A percentile compares a stretch with the other conserved stretches of the same genome.
phyloP scores from a whole-genome alignment of 2,113 vertebrate species.

The Cavia aperea region DNA sequence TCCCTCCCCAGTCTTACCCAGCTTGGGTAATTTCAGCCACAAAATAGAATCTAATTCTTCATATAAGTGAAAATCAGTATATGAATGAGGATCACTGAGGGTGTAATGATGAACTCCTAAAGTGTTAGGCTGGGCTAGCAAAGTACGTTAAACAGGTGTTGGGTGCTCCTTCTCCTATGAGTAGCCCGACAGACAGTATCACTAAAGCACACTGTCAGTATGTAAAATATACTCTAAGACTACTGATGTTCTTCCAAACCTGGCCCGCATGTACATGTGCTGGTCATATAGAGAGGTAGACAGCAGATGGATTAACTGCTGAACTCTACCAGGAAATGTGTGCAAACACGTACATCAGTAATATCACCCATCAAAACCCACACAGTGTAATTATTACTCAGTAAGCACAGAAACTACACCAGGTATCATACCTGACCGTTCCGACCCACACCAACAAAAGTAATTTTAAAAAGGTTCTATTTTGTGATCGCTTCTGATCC shows the following conservation, averaged over 20 bases:
- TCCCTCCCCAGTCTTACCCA: neutral
- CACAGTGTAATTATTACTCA: neutral
- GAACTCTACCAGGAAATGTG: neutral
- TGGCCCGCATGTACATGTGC: neutral
- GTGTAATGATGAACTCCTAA: neutral
- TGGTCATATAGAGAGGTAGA: neutral
- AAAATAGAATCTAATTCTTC: conserved; percentile 7
- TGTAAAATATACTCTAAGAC: neutral
- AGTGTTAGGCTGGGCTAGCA: neutral
- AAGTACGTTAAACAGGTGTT: neutral
- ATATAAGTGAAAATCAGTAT: neutral
- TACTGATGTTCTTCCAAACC: neutral
- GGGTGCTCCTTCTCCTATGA: neutral
- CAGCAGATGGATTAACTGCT: neutral
- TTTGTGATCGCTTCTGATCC: conserved; percentile 51
- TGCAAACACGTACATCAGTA: neutral
- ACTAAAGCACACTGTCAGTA: neutral
- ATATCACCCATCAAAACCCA: neutral
- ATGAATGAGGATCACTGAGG: neutral
- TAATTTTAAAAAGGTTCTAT: conserved; percentile 42
- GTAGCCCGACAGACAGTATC: neutral
- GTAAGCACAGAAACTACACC: neutral
- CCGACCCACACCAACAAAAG: conserved; percentile 43
- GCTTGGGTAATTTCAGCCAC: neutral
- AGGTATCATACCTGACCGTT: conserved; percentile 43